These are phyloP conservation scores for Trichechus manatus DNA, from an alignment of 2,113 vertebrate species.

Conservation along the genomic window DNA sequence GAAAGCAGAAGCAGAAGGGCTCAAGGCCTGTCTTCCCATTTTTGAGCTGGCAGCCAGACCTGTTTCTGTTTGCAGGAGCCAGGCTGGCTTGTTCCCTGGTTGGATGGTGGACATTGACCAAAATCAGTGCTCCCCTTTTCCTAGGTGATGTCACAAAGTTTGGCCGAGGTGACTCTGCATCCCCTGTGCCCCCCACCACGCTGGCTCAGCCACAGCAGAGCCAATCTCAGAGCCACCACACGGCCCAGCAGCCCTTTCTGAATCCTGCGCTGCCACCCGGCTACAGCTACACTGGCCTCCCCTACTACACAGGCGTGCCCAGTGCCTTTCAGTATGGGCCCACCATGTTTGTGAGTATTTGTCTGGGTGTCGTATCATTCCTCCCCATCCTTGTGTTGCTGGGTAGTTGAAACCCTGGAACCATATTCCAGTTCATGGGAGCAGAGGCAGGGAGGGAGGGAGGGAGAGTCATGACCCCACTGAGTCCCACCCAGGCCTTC, in stretches of 20 bases:
- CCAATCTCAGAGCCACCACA: constrained; percentile 93
- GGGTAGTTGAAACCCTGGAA: neutral
- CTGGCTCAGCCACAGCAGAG: constrained; percentile 93
- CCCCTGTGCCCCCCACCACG: constrained; percentile 94
- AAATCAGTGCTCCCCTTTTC: constrained; percentile 27
- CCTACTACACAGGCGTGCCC: constrained; percentile 96
- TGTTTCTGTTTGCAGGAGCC: neutral
- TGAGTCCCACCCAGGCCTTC: neutral
- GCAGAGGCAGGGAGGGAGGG: neutral
- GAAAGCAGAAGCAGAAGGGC: neutral
- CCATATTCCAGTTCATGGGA: neutral
- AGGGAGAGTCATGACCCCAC: neutral
- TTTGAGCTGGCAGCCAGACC: neutral
- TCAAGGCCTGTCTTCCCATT: neutral
- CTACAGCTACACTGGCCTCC: constrained; percentile 97
- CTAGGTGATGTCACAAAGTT: constrained; percentile 97
- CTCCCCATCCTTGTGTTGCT: no score
- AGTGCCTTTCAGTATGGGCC: constrained; percentile 97
- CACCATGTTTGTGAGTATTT: constrained; percentile 94
- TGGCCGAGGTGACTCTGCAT: constrained; percentile 95
- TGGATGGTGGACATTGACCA: neutral
- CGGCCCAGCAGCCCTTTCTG: constrained; percentile 95
- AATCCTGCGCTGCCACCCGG: constrained; percentile 95
- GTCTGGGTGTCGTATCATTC: neutral
- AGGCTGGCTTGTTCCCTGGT: neutral